Evolutionary conservation across 2,797 vertebrate genomes (phyloP), one percentile per base, ranked within the genome.

Genomic region (Sebastes miniatus): DNA sequence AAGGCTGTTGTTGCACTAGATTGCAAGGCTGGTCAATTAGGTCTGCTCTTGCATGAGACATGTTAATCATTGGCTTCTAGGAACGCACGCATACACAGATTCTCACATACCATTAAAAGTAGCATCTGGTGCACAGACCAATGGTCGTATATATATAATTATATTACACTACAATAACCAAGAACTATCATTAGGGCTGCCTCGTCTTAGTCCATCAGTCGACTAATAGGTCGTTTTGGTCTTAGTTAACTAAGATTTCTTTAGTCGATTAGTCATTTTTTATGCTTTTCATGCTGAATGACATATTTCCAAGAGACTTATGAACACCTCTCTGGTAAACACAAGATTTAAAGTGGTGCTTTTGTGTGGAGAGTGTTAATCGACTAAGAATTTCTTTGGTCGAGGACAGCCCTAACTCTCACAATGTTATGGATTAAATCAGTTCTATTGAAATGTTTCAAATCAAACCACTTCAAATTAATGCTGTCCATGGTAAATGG

Each of bases 1-100:
- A 81, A 83, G 87, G 83, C 83, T 78, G 83, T 61, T 77, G 83
- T 90, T 91, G 87, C 83, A 91, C 79, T 72, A 87, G 81, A 93
- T 87, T 86, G 88, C 88, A 89, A 89, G 85, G 84, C 84, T 91
- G 91, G 88, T 91, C 91, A 94, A 93, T 93, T 94, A 94, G 90
- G 90, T 90, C 80, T 73, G 66, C 77, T 92, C 76, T 87, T 91
- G 91, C 86, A 87, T 88, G 87, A 94, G 88, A 93, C 87, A 91
- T 83, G 88, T 91, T 89, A 77, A 93, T 91, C 86, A 92, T 24
- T 75, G 75, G 79, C 79, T 91, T 84, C 68, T 63, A 65, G 68
- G 76, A 81, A 47, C 1, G 27, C 81, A 88, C 65, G 63, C 69
- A 85, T 61, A 80, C 69, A 69, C 31, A 81, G 22, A 80, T 88